These are phyloP conservation scores for Augiades crinisus DNA, from an alignment of 2,888 invertebrate species.

Conservation along the genomic window DNA sequence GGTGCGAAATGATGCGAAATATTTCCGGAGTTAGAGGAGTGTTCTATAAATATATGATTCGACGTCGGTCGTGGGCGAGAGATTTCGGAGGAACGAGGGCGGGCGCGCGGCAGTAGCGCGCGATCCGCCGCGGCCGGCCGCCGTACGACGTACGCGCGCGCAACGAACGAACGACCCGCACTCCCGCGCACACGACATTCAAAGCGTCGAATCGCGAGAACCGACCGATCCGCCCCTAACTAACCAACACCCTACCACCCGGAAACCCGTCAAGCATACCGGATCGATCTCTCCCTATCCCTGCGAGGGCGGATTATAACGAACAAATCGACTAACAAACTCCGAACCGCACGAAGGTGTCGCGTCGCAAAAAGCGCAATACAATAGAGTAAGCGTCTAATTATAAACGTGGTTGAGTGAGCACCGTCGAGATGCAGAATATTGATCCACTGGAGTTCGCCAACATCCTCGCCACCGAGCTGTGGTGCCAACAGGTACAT, in stretches of 20 bases:
- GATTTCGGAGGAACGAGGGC: conserved; percentile 66
- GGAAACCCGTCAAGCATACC: conserved; percentile 33
- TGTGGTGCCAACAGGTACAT: conserved; percentile 91
- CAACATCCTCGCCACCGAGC: conserved; percentile 91
- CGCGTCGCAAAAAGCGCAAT: conserved; percentile 80
- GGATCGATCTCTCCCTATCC: conserved; percentile 52
- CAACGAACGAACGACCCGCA: conserved; percentile 82
- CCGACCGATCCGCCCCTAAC: conserved; percentile 59
- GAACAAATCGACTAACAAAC: conserved; percentile 79
- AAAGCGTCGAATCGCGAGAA: conserved; percentile 56
- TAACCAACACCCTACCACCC: conserved; percentile 31
- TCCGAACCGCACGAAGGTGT: conserved; percentile 78
- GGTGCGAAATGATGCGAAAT: conserved; percentile 80
- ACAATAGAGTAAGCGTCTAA: conserved; percentile 81
- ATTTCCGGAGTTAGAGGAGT: conserved; percentile 80
- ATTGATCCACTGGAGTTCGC: conserved; percentile 93
- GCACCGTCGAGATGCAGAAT: conserved; percentile 69
- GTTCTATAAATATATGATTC: conserved; percentile 79
- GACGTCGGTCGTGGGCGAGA: conserved; percentile 77
- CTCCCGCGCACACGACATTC: conserved; percentile 68
- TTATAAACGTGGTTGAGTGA: conserved; percentile 74
- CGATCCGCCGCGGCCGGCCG: conserved; percentile 78
- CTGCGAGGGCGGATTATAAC: conserved; percentile 79
- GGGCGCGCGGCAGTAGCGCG: conserved; percentile 73
- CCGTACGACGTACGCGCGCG: conserved; percentile 76